Evolutionary conservation across 2,888 invertebrate genomes (phyloP).

Genomic region (Pseudococcus jackbeardsleyi): DNA sequence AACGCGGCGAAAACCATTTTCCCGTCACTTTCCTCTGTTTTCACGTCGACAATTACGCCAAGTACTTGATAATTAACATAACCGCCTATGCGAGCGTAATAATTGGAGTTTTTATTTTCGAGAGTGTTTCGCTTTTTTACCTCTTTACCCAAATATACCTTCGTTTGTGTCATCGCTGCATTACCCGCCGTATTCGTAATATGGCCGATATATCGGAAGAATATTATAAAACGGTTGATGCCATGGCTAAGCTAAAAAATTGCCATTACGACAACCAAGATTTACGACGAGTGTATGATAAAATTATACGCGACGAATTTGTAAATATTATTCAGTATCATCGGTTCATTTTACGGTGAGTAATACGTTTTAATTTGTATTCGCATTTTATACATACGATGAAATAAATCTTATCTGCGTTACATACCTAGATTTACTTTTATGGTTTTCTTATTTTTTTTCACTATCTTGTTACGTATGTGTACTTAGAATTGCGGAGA

Average conservation of each 20-base stretch:
- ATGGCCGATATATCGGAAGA: not conserved
- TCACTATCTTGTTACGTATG: not conserved
- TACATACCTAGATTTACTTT: not conserved
- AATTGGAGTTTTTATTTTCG: slow-evolving; percentile 35
- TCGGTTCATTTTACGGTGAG: slow-evolving; percentile 9
- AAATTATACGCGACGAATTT: slow-evolving; percentile 37
- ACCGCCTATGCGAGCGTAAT: slow-evolving; percentile 8
- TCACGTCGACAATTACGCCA: slow-evolving; percentile 52
- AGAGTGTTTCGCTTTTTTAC: slow-evolving; percentile 28
- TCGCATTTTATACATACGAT: not conserved
- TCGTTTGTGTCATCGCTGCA: not conserved
- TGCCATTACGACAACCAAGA: not conserved
- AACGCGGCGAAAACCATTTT: slow-evolving; percentile 18
- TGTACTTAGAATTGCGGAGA: not conserved
- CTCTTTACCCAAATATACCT: slow-evolving; percentile 1
- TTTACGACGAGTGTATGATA: not conserved
- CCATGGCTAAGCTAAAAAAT: not conserved
- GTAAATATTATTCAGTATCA: not conserved
- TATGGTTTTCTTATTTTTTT: not conserved
- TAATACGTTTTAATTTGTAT: not conserved
- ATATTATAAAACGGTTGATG: not conserved
- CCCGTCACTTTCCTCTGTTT: slow-evolving; percentile 39
- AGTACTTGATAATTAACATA: slow-evolving; percentile 13
- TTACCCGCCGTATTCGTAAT: not conserved
- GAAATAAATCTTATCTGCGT: not conserved